Evolutionary conservation across 2,113 vertebrate genomes (phyloP).

Genomic region (Labeo rohita): DNA sequence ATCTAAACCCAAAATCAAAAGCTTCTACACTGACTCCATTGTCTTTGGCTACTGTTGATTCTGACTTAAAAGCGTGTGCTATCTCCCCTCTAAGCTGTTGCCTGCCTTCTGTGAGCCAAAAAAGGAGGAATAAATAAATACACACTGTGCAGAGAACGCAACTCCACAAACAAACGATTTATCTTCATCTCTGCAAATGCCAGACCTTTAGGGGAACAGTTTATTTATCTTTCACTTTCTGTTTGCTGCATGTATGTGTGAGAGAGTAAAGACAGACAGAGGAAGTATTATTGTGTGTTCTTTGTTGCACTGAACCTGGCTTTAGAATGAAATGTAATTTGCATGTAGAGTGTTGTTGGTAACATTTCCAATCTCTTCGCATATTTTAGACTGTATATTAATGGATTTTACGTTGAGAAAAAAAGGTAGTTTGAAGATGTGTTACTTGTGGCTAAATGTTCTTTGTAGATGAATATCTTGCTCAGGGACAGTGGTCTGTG

Average conservation of each 20-base stretch:
- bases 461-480: too few relatives aligned
- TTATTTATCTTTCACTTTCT: background rate
- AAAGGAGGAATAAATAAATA: background rate
- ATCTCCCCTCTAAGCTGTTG: background rate
- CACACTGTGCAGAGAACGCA: background rate
- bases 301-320: background rate
- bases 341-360: background rate
- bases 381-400: background rate
- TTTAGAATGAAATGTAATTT: background rate
- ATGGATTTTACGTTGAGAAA: too few relatives aligned
- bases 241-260: background rate
- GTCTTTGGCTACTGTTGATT: background rate
- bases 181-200: slow-evolving; percentile 16
- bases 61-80: background rate
- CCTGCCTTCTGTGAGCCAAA: background rate
- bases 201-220: background rate
- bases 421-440: too few relatives aligned
- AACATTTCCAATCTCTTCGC: background rate
- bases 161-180: background rate
- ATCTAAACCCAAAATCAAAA: background rate
- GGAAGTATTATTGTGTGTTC: background rate
- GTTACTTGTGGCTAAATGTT: too few relatives aligned
- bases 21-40: background rate
- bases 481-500: too few relatives aligned
- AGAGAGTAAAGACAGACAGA: background rate